Percentiles rank a stretch among this genome's conserved stretches.
Evolutionary conservation across 2,797 vertebrate species (phyloP).

Genomic region (Neoniphon sammara): DNA sequence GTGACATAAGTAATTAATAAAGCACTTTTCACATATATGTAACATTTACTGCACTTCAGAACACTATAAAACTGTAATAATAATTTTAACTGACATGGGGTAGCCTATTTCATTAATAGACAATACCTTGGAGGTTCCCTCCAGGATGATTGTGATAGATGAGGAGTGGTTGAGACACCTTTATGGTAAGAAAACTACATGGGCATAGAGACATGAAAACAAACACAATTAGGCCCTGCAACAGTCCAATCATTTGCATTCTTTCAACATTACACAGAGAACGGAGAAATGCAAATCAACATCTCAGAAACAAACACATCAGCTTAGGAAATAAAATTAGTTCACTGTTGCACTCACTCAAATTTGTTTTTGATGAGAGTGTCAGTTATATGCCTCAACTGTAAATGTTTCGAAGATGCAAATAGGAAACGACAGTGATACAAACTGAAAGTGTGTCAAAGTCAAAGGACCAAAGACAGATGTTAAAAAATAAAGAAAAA

Average conservation of each 20-base stretch:
- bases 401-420: neutral
- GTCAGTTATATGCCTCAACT: neutral
- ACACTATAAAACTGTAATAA: neutral
- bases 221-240: neutral
- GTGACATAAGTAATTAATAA: neutral
- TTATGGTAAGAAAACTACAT: slow-evolving; percentile 76
- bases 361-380: neutral
- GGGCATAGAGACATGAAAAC: slow-evolving; percentile 13
- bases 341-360: neutral
- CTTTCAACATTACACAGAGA: neutral
- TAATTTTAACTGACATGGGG: neutral
- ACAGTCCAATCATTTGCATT: neutral
- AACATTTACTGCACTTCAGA: neutral
- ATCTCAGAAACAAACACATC: neutral
- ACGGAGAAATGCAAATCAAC: neutral
- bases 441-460: neutral
- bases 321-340: neutral
- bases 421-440: neutral
- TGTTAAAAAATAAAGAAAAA: neutral
- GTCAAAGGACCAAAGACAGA: neutral
- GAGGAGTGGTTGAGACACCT: slow-evolving; percentile 74
- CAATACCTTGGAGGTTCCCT: slow-evolving; percentile 82
- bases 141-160: slow-evolving; percentile 79
- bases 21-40: neutral
- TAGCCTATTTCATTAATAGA: neutral